Base-by-base conservation (phyloP, 2,797 vertebrate species). In the Dryobates pubescens region DNA sequence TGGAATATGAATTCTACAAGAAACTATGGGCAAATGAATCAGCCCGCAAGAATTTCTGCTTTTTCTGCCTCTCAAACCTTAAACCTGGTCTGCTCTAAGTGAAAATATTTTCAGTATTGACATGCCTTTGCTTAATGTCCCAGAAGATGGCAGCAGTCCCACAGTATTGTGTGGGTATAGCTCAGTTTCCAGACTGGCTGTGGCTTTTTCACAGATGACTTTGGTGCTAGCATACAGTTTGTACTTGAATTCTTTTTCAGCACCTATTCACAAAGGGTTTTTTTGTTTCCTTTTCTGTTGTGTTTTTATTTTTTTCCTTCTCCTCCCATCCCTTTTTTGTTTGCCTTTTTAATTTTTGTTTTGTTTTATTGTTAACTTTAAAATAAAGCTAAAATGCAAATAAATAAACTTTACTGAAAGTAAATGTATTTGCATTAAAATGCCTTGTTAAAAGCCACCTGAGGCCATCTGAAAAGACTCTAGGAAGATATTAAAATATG, bases 131-230 rank as follows among this genome's bases (percentile, higher is more conserved):
- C 26, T 49, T 47, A 49, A 15, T 2, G 1, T 15, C 56, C 96
- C 97, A 96, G 95, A 94, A 97, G 97, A 79, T 97, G 97, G 97
- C 97, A 94, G 94, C 22, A 95, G 49, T 20, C 51, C 41, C 96
- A 94, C 30, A 88, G 20, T 13, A 26, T 94, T 96, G 54, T 10
- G 22, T n/a, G 30, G 32, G 4, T n/a, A 8, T 3, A 5, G 1
- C 30, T 5, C 18, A 3, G 13, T 20, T 32, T 41, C 30, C 30
- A 22, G 16, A 2, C 8, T 7, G 13, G 16, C 16, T 38, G 27
- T 1, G 9, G 0, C 0, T n/a, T 41, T 80, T 58, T 19, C 6
- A 5, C 29, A 61, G 32, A 17, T 86, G 34, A 26, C 8, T 67
- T 83, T 17, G 13, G 7, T 32, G 5, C 12, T 51, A 18, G 19